A percentile compares a stretch with the other conserved stretches of the same genome.
Evolutionary conservation across 2,113 vertebrate genomes (phyloP).

Genomic region (Brienomyrus brachyistius): DNA sequence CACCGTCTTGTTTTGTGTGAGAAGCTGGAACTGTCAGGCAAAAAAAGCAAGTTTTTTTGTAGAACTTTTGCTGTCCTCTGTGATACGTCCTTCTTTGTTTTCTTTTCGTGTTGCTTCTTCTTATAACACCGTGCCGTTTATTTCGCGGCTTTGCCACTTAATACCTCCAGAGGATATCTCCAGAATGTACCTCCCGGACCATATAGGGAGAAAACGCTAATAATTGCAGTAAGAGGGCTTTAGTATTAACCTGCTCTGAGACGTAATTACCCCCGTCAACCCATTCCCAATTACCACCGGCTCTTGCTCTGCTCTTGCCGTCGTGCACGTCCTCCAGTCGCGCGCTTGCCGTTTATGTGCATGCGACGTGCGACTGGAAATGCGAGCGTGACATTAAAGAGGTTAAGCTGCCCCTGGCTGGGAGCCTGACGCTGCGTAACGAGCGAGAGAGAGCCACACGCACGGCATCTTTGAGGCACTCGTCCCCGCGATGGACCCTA

Average conservation of each 20-base stretch:
- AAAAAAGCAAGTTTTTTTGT: not conserved
- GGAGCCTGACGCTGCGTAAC: not conserved
- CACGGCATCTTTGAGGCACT: not conserved
- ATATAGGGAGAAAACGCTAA: not conserved
- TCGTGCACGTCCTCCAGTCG: not conserved
- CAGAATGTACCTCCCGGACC: not conserved
- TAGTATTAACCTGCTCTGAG: not conserved
- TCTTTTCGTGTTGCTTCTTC: not conserved
- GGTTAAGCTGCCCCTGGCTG: not conserved
- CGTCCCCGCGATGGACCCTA: not conserved
- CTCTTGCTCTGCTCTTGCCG: not conserved
- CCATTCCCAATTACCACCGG: not conserved
- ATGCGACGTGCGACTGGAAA: not conserved
- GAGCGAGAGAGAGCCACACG: not conserved
- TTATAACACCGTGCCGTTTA: not conserved
- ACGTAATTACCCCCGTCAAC: not conserved
- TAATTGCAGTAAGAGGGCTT: not conserved
- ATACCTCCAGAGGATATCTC: not conserved
- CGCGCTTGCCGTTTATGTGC: not conserved
- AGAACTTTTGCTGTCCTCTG: not conserved
- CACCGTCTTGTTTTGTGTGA: not conserved
- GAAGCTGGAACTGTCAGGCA: not conserved
- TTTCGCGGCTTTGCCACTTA: not conserved
- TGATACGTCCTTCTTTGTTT: not conserved
- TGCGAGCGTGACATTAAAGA: not conserved